phyloP scores from a whole-genome alignment of 2,888 invertebrate species.

The Stramonita haemastoma region DNA sequence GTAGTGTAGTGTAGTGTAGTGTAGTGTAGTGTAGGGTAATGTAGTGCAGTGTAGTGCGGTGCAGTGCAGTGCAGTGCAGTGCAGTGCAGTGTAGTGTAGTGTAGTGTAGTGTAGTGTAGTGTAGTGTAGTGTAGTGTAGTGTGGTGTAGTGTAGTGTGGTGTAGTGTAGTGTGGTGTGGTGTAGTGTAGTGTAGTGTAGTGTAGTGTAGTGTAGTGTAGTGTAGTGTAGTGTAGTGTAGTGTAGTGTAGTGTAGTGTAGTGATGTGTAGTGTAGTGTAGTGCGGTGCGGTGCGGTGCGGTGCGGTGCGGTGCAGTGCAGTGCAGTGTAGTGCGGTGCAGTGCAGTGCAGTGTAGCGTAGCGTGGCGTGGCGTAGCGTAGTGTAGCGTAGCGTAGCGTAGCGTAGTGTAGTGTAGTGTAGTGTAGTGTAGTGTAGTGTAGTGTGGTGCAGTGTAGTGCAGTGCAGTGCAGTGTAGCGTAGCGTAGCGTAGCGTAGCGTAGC shows the following conservation, averaged over 20 bases:
- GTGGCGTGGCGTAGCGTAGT: not conserved
- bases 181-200: not conserved
- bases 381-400: not conserved
- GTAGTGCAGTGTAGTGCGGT: not conserved
- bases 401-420: not conserved
- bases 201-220: not conserved
- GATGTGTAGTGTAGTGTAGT: not conserved
- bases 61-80: not conserved
- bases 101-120: not conserved
- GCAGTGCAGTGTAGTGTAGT: not conserved
- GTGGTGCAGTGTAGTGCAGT: not conserved
- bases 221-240: too few relatives aligned
- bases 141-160: not conserved
- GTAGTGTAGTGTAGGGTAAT: not conserved
- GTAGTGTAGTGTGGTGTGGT: not conserved
- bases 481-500: too few relatives aligned
- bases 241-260: not conserved
- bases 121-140: not conserved
- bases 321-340: not conserved
- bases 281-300: not conserved
- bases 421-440: not conserved
- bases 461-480: not conserved
- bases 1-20: too few relatives aligned
- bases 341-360: not conserved
- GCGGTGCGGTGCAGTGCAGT: not conserved